These are phyloP conservation scores for Drepana falcataria DNA, from an alignment of 2,888 invertebrate genomes.

Conservation along the genomic window DNA sequence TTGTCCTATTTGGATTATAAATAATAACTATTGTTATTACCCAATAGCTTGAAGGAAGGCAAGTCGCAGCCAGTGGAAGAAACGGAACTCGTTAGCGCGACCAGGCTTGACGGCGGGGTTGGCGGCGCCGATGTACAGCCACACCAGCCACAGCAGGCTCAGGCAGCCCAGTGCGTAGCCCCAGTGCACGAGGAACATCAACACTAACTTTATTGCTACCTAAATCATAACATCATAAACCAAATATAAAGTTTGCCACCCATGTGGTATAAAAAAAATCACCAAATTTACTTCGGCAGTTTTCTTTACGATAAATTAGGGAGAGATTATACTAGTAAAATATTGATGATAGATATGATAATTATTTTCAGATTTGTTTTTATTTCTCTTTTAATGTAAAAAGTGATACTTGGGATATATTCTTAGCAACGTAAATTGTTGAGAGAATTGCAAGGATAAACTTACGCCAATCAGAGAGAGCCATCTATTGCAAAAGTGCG, in stretches of 20 bases:
- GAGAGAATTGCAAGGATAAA: conserved; percentile 16
- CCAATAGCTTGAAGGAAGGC: conserved; percentile 86
- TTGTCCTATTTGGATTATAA: no score
- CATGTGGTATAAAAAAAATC: no score
- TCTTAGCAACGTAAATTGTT: no score
- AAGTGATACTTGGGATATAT: no score
- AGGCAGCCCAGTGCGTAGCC: conserved; percentile 92
- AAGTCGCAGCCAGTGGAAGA: conserved; percentile 88
- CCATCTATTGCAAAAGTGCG: conserved; percentile 96
- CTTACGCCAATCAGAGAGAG: conserved; percentile 93
- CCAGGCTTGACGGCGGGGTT: conserved; percentile 98
- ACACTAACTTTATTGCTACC: conserved; percentile 91
- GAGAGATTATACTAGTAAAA: no score
- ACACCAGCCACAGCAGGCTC: conserved; percentile 88
- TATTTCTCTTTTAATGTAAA: no score
- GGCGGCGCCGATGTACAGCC: conserved; percentile 96
- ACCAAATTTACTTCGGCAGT: no score
- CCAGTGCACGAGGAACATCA: conserved; percentile 97
- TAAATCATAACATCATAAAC: conserved; percentile 41
- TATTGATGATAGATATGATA: no score
- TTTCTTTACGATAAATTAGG: no score
- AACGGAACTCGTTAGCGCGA: conserved; percentile 88
- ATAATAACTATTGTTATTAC: conserved; percentile 59
- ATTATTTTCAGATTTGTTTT: no score
- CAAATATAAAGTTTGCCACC: background rate